Base-by-base conservation (phyloP, 2,888 invertebrate species). In the Euzophera pinguis region DNA sequence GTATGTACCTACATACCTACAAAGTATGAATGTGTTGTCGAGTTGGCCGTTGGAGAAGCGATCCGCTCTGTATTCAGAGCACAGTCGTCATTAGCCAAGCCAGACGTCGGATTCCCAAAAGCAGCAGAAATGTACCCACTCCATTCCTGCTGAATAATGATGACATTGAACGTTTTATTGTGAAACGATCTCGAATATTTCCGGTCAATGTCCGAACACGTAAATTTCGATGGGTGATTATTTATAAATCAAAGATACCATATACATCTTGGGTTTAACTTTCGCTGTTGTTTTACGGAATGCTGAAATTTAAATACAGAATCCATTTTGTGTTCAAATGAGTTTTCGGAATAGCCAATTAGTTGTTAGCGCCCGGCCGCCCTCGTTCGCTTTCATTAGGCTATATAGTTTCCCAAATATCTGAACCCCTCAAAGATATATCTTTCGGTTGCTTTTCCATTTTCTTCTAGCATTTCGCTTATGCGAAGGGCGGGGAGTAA, bases 281-380 rank as follows among this genome's bases (percentile, higher is more conserved):
- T 85, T 79, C 77, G 75, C 74, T 81, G 80, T 85, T 86, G 83
- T 89, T 88, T 84, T 81, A 89, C 78, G 75, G 82, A 87, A 87
- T 84, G 82, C 81, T 83, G 75, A 85, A 90, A 90, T 90, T 90
- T 90, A 88, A 90, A 90, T 90, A 90, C 86, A 81, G 77, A 90
- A 90, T 81, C 90, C 90, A 89, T 90, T 90, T 88, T 88, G 86
- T 85, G 89, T 90, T 86, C 81, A 89, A 90, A 90, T 89, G 90
- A 90, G 90, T 90, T 90, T 90, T 86, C 78, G 81, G 88, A 87
- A 89, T 90, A 85, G 89, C 82, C 90, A 90, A 90, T 90, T 90
- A 90, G 90, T 89, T 89, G 90, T 90, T 90, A 90, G 89, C 90
- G 87, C 84, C 82, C 81, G 80, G 81, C 86, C 83, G 80, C 86